Conservation (phyloP, 2,888 invertebrate genomes). For the Aphidius colemani region DNA sequence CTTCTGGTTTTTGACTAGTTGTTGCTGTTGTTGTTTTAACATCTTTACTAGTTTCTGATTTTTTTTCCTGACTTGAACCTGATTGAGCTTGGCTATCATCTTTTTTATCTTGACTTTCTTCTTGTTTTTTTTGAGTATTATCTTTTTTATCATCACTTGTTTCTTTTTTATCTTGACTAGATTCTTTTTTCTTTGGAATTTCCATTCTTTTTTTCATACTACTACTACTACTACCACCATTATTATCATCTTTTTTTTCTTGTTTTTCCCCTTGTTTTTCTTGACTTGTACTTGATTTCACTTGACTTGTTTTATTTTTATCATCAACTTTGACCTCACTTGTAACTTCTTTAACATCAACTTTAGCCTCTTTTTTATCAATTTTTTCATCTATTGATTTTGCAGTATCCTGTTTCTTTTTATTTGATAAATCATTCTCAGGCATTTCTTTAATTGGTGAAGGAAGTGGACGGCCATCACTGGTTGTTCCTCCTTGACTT, state of each 20-base stretch:
- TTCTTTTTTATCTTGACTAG: constrained; percentile 32
- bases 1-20: constrained; percentile 9
- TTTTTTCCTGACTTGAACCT: constrained; percentile 31
- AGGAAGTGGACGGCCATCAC: constrained; percentile 50
- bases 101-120: constrained; percentile 3
- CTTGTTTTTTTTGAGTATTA: constrained; percentile 1
- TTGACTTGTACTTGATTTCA: constrained; percentile 15
- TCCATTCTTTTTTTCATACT: constrained; percentile 34
- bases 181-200: constrained; percentile 28
- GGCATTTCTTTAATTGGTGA: constrained; percentile 68
- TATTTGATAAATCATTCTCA: constrained; percentile 56
- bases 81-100: constrained; percentile 31
- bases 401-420: constrained; percentile 31
- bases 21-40: not conserved
- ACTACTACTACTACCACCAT: constrained; percentile 34
- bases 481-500: constrained; percentile 38
- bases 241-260: constrained; percentile 29
- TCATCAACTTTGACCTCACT: constrained; percentile 2
- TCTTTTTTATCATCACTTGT: constrained; percentile 32
- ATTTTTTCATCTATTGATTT: not conserved
- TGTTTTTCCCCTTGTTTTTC: constrained; percentile 12
- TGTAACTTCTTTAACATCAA: constrained; percentile 11
- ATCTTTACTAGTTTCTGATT: constrained; percentile 8
- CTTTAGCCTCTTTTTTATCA: constrained; percentile 6
- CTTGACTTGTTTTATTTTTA: constrained; percentile 23